Evolutionary conservation across 2,797 vertebrate species (phyloP), one percentile per base, ranked within the genome.

Genomic region (Cephalopachus bancanus): DNA sequence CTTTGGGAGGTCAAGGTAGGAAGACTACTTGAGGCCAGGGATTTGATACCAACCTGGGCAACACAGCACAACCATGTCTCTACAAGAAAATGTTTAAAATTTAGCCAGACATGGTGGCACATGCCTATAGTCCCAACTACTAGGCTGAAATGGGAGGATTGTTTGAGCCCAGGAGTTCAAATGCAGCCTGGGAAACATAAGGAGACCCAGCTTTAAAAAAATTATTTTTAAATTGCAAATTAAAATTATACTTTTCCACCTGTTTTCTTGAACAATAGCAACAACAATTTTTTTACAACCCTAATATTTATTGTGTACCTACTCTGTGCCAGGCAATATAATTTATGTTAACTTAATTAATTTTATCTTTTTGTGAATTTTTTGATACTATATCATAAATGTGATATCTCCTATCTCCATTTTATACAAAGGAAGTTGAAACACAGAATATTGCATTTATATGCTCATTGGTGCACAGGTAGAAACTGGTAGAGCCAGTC

Each of bases 401-500:
- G 11, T 79, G 49, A 9, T 80, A 74, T 69, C 14, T 91, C n/a
- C 19, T 51, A n/a, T 76, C 15, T 93, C 7, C 93, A 97, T 91
- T 97, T 98, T 96, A 97, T 92, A 97, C 72, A 95, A 95, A 97
- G 91, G 90, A 98, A 97, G 83, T 88, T 96, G 96, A 96, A 83
- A 96, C 92, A 96, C 22, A 96, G 26, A 97, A 94, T 51, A 65
- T 20, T 97, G 74, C 96, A 97, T 88, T 97, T 88, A 97, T 62
- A 95, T 59, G 87, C 93, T 97, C 96, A 95, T 19, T 93, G 92
- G 89, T 85, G 97, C 92, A 94, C 80, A 93, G 51, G 81, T 88
- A 98, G 96, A 97, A 97, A 97, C 49, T 83, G 11, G 96, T 85
- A 91, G 62, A 96, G 53, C 67, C 44, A 60, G 83, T 94, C 96